Conservation (phyloP, 2,888 invertebrate species). For the Germaria angustata region DNA sequence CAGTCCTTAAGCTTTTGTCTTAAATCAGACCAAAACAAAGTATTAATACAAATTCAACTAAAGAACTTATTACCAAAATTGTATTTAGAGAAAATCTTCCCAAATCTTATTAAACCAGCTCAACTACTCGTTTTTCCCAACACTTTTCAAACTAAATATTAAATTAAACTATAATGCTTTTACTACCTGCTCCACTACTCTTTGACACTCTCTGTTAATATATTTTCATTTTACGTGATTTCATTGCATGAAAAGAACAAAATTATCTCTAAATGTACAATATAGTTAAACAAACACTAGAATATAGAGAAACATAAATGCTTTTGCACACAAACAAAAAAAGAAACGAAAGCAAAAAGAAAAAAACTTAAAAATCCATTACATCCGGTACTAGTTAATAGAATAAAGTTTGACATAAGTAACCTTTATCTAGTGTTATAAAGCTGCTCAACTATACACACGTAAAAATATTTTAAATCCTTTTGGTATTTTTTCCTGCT, state of each 20-base stretch:
- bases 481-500: constrained; percentile 35
- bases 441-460: constrained; percentile 61
- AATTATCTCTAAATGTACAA: constrained; percentile 31
- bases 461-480: constrained; percentile 61
- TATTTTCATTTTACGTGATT: constrained; percentile 56
- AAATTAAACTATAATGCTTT: constrained; percentile 4
- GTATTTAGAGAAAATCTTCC: neutral
- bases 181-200: neutral
- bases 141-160: constrained; percentile 35
- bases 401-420: constrained; percentile 68
- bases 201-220: constrained; percentile 10
- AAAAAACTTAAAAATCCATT: constrained; percentile 56
- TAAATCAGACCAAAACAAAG: too few relatives aligned
- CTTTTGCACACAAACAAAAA: neutral
- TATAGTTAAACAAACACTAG: neutral
- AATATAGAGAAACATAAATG: neutral
- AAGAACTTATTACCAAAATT: neutral
- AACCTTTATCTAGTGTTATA: constrained; percentile 63
- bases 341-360: neutral
- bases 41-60: too few relatives aligned
- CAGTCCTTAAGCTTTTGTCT: too few relatives aligned
- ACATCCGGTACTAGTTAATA: constrained; percentile 64
- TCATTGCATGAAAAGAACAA: constrained; percentile 27
- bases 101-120: constrained; percentile 25
- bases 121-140: constrained; percentile 14